Percentiles rank a stretch among this genome's conserved stretches.
phyloP scores from a whole-genome alignment of 2,113 vertebrate genomes.

The Empidonax alnorum region DNA sequence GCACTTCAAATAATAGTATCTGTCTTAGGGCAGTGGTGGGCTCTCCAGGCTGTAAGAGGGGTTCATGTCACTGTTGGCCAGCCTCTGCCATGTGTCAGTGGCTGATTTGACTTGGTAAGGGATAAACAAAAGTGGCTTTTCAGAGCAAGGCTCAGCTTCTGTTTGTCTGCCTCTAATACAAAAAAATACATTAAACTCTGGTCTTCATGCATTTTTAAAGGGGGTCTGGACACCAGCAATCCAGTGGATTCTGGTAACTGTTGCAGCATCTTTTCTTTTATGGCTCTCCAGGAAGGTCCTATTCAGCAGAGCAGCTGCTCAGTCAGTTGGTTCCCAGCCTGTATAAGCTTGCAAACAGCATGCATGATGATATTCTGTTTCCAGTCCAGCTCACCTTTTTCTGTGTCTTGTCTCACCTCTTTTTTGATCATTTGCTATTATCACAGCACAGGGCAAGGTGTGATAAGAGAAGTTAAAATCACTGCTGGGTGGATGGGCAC shows the following conservation, averaged over 20 bases:
- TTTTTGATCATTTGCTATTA: background rate
- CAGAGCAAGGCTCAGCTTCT: background rate
- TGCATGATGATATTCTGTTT: background rate
- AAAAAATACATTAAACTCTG: background rate
- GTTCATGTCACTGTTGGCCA: background rate
- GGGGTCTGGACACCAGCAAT: background rate
- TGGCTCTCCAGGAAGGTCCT: background rate
- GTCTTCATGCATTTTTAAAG: background rate
- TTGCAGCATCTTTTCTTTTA: background rate
- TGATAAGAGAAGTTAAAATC: background rate
- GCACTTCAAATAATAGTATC: background rate
- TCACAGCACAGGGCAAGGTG: background rate
- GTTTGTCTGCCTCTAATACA: background rate
- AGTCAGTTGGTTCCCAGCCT: background rate
- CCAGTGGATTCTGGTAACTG: background rate
- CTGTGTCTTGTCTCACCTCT: background rate
- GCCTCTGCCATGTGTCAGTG: background rate
- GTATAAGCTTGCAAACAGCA: background rate
- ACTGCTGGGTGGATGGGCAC: background rate
- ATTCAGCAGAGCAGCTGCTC: background rate
- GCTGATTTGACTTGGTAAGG: background rate
- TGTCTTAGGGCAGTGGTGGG: background rate
- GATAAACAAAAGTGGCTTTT: background rate
- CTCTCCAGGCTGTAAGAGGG: background rate
- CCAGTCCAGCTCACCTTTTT: background rate